Evolutionary conservation across 1,140 invertebrate species (phyloP).

Genomic region (Dinothrombium tinctorium): DNA sequence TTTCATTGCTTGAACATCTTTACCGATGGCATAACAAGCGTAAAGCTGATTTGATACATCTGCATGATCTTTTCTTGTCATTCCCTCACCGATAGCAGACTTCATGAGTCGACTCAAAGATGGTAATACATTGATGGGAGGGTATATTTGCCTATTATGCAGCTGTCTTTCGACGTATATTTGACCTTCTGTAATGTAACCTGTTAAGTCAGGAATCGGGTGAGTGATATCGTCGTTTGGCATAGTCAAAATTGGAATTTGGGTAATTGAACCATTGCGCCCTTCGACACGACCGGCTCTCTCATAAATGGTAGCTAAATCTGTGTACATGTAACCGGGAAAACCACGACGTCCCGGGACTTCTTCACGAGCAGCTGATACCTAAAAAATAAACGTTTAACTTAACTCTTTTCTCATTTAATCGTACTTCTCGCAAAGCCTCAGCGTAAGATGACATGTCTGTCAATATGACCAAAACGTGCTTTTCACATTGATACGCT

Average conservation of each 20-base stretch:
- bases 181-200: constrained; percentile 95
- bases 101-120: constrained; percentile 96
- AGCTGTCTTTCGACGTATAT: constrained; percentile 95
- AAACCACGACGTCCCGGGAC: constrained; percentile 80
- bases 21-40: constrained; percentile 92
- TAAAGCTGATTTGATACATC: constrained; percentile 97
- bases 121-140: constrained; percentile 91
- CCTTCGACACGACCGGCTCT: constrained; percentile 88
- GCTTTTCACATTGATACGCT: constrained; percentile 93
- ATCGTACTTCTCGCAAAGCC: constrained; percentile 66
- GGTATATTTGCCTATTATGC: constrained; percentile 92
- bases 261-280: constrained; percentile 88
- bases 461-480: constrained; percentile 88
- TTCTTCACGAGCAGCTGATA: constrained; percentile 85
- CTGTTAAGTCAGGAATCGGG: constrained; percentile 95
- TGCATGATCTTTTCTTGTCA: constrained; percentile 92
- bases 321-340: constrained; percentile 99
- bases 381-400: constrained; percentile 20
- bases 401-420: background rate
- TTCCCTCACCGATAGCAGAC: constrained; percentile 90
- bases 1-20: constrained; percentile 88
- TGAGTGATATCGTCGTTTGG: constrained; percentile 98
- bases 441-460: constrained; percentile 99
- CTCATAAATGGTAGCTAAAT: constrained; percentile 96
- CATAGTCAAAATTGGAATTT: constrained; percentile 97